Base-by-base conservation (phyloP, 2,888 invertebrate genomes). In the Mimachlamys varia region DNA sequence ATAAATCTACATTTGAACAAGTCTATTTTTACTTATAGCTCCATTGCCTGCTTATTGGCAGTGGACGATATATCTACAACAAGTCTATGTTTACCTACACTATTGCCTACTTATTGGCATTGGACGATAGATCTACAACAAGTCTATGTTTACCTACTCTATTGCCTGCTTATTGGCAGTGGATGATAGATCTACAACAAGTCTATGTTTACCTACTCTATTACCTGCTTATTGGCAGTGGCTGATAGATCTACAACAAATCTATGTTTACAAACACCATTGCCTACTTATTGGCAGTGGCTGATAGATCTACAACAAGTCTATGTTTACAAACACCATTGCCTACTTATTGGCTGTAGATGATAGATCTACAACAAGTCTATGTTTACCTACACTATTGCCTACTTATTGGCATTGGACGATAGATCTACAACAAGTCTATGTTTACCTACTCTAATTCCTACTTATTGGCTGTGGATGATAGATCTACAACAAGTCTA, bases 11-110 rank as follows among this genome's bases (percentile, higher is more conserved):
- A 27, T n/a, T n/a, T n/a, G n/a, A n/a, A 76, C 22, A 76, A 33
- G 76, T 76, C 76, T 76, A 76, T 7, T 1, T 27, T 27, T 76
- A 76, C 76, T 33, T 33, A 27, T 38, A 91, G 93, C 94, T 92
- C 89, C 7, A 94, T 92, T 33, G 37, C 55, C 5, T 90, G 91
- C 89, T 91, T 92, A 90, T 94, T 92, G 22, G 94, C 92, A 37
- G 94, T 93, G 37, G 93, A 93, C 33, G 93, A 90, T 62, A 94
- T 62, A 87, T 93, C 93, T n/a, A 89, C 89, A n/a, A 92, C 33
- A 37, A 92, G 55, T n/a, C n/a, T n/a, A n/a, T n/a, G n/a, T n/a
- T n/a, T n/a, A n/a, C n/a, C n/a, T n/a, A n/a, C n/a, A n/a, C n/a
- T 44, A 44, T 44, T 44, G 3, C 7, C 44, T 44, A 7, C 44